A percentile compares a stretch with the other conserved stretches of the same genome.
These are phyloP conservation scores for Chlorospingus flavigularis DNA, from an alignment of 2,797 vertebrate species.

Conservation along the genomic window DNA sequence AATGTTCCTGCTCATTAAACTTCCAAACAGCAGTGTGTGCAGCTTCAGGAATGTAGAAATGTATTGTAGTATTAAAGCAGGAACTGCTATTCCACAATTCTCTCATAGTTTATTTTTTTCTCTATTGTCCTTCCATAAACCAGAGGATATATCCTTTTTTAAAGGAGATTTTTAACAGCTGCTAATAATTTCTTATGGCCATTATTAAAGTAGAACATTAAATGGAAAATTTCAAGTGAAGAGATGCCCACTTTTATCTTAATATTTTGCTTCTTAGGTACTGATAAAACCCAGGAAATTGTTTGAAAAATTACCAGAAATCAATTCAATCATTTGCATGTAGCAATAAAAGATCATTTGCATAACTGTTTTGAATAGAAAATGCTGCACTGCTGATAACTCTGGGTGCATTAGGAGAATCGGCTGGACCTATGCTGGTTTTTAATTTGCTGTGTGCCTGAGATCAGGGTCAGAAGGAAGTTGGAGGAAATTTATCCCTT, in stretches of 20 bases:
- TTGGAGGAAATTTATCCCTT: neutral
- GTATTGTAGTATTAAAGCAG: neutral
- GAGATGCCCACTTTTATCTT: neutral
- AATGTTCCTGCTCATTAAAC: neutral
- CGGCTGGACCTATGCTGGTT: neutral
- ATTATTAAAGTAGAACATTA: neutral
- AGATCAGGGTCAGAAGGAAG: neutral
- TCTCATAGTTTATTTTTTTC: neutral
- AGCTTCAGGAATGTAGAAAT: neutral
- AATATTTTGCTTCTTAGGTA: neutral
- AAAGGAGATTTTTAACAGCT: neutral
- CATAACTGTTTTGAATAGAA: conserved; percentile 1
- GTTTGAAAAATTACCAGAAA: neutral
- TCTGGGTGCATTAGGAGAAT: neutral
- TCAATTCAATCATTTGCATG: neutral
- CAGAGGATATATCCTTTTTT: neutral
- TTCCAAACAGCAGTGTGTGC: neutral
- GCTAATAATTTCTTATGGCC: neutral
- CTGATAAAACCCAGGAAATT: neutral
- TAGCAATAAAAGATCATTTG: neutral
- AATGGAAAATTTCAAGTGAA: neutral
- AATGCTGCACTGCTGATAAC: neutral
- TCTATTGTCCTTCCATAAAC: neutral
- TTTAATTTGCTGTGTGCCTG: neutral
- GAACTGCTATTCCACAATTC: neutral